Conservation (phyloP, 2,888 invertebrate genomes). For the Meloe dianella region DNA sequence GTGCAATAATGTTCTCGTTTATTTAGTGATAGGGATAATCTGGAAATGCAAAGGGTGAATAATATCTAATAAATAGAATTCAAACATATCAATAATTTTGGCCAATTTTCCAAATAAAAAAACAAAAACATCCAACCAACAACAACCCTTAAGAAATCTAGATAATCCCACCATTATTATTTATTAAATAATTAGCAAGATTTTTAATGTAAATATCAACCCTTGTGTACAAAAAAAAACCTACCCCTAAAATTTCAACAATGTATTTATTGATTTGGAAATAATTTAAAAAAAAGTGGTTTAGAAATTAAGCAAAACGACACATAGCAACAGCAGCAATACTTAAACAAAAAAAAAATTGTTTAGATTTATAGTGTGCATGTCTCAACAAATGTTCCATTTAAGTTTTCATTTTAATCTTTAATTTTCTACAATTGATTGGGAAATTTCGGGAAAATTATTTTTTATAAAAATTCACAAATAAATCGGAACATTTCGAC, state of each 20-base stretch:
- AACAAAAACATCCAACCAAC: slow-evolving; percentile 11
- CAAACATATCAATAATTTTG: slow-evolving; percentile 10
- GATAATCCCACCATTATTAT: background rate
- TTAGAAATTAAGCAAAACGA: slow-evolving; percentile 42
- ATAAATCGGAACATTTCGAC: too few species aligned
- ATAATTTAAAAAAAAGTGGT: slow-evolving; percentile 17
- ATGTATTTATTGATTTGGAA: slow-evolving; percentile 9
- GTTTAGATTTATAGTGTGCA: slow-evolving; percentile 6
- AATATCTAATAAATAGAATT: background rate
- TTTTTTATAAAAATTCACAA: slow-evolving; percentile 25
- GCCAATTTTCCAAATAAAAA: too few species aligned
- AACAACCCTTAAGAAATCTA: background rate
- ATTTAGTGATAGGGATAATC: slow-evolving; percentile 22
- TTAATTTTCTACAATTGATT: background rate
- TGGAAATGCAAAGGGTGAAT: background rate
- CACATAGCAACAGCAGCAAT: slow-evolving; percentile 25
- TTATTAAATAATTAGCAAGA: background rate
- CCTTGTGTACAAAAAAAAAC: background rate
- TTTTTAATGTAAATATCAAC: background rate
- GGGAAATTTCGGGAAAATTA: slow-evolving; percentile 1
- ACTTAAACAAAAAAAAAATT: background rate
- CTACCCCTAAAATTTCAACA: background rate
- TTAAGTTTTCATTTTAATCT: too few species aligned
- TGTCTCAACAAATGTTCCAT: background rate
- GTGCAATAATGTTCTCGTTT: slow-evolving; percentile 46